Evolutionary conservation across 2,888 invertebrate genomes (phyloP), one percentile per base, ranked within the genome.

Genomic region (Erannis defoliaria): DNA sequence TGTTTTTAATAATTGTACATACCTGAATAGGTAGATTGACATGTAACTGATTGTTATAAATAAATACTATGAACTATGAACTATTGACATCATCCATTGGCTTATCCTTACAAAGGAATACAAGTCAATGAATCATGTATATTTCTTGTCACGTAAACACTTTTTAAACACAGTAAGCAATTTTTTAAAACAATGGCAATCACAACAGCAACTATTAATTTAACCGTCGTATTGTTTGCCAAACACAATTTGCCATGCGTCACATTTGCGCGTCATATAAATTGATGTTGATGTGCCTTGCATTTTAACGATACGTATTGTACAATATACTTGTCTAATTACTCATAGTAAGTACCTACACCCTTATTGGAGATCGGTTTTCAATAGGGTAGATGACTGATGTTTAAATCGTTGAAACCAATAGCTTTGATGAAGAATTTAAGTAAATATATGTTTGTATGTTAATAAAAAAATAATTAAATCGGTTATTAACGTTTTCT

Each of bases 191-290:
- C 38, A 55, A 55, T 55, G 29, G 10, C 10, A 37, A 50, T 14
- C 50, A 50, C 31, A 37, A 38, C 26, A 37, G 5, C 5, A 16
- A n/a, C 18, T 31, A 48, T 40, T 48, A 38, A 19, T 12, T 6
- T 19, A 55, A 42, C 26, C 19, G 42, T 45, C 37, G 57, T 57
- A 51, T 57, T 57, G 57, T 57, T 43, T 35, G 21, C 43, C 58
- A 19, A 37, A 42, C 43, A 33, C 57, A 50, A 43, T 29, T n/a
- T 37, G 19, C 35, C 19, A n/a, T 19, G 10, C 8, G 19, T 51
- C 19, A 19, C 23, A 16, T 12, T 3, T 14, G 26, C 19, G 23
- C 50, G 50, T 43, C 50, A 56, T 56, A 5, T 29, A 12, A 38
- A 29, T 45, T 38, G 16, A 12, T 33, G 26, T 37, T 29, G 18